Percentiles rank a stretch among this genome's conserved stretches.
Evolutionary conservation across 2,797 vertebrate species (phyloP).

Genomic region (Enteromius thamalakanensis): DNA sequence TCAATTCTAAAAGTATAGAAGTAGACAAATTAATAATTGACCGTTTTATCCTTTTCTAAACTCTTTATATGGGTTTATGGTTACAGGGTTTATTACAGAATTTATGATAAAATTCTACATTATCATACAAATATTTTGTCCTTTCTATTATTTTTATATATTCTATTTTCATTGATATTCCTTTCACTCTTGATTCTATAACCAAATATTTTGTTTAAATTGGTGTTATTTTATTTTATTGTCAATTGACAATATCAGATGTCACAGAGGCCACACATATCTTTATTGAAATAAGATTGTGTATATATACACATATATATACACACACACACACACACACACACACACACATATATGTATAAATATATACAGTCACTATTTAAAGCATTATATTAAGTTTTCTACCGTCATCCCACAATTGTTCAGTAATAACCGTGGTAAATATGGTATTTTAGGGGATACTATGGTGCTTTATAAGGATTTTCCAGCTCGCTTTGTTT

Average conservation of each 20-base stretch:
- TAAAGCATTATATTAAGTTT: neutral
- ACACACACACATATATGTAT: too few species aligned
- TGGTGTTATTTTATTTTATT: neutral
- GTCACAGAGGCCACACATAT: neutral
- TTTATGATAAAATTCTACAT: neutral
- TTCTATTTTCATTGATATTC: neutral
- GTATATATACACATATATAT: too few species aligned
- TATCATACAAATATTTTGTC: neutral
- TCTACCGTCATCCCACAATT: neutral
- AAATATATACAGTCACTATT: neutral
- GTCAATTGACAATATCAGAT: neutral
- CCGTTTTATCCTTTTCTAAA: neutral
- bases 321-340: too few species aligned
- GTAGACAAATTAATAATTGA: neutral
- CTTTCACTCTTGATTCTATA: neutral
- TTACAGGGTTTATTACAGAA: neutral
- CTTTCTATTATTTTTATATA: neutral
- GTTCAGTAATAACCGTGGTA: neutral
- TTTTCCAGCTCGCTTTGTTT: constrained; percentile 1
- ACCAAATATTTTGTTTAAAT: neutral
- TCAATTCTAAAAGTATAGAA: neutral
- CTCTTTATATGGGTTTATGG: neutral
- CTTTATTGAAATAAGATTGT: neutral
- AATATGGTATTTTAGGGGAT: neutral
- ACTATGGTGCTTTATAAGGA: neutral